Percentiles rank a stretch among this genome's conserved stretches.
phyloP scores from a whole-genome alignment of 2,888 invertebrate species.

The Lottia gigantea region DNA sequence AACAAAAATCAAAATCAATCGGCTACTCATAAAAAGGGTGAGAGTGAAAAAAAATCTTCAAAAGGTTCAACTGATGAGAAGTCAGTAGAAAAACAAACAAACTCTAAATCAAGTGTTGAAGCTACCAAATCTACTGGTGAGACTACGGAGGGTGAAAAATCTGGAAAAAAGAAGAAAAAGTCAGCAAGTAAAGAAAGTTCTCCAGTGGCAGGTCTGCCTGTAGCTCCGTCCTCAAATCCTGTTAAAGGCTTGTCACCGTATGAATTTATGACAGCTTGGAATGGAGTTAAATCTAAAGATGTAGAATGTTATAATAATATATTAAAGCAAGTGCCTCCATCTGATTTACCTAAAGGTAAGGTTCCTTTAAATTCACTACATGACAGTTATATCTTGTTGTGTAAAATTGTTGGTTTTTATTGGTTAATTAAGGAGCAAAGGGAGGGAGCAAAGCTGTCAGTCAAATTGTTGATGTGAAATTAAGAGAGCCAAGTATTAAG shows the following conservation, averaged over 20 bases:
- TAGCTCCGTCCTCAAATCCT: slow-evolving; percentile 35
- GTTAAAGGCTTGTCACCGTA: slow-evolving; percentile 60
- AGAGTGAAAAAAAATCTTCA: neutral
- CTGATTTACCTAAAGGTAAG: slow-evolving; percentile 57
- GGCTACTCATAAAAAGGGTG: neutral
- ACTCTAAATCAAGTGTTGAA: neutral
- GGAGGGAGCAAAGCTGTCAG: too few species aligned
- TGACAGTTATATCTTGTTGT: too few species aligned
- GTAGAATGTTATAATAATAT: slow-evolving; percentile 58
- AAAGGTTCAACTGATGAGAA: neutral
- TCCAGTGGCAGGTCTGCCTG: slow-evolving; percentile 44
- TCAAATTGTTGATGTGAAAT: too few species aligned
- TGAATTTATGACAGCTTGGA: slow-evolving; percentile 66
- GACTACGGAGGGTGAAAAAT: slow-evolving; percentile 17
- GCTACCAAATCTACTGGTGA: neutral
- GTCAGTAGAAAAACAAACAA: neutral
- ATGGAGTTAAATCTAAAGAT: slow-evolving; percentile 53
- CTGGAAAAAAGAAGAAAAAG: slow-evolving; percentile 21
- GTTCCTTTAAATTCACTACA: neutral
- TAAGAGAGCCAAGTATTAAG: too few species aligned
- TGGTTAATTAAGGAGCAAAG: too few species aligned
- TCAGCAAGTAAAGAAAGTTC: slow-evolving; percentile 26
- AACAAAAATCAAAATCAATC: neutral
- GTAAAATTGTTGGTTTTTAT: too few species aligned
- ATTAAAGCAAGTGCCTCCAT: slow-evolving; percentile 56